A percentile compares a stretch with the other conserved stretches of the same genome.
phyloP scores from a whole-genome alignment of 2,888 invertebrate genomes.

The Xylota sylvarum region DNA sequence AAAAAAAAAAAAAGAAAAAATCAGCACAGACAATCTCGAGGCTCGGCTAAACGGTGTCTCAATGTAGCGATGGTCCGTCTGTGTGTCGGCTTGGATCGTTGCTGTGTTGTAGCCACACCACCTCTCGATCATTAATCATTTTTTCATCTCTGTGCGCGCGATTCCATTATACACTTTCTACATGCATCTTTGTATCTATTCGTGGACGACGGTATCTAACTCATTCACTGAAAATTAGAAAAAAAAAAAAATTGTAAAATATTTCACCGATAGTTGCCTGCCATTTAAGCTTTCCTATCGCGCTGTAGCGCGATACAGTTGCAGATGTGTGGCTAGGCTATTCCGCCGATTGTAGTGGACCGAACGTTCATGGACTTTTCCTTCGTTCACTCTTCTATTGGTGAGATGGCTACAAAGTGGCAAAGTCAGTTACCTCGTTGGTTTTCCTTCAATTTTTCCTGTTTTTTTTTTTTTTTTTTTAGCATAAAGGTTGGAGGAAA shows the following conservation, averaged over 20 bases:
- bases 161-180: conserved; percentile 73
- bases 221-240: conserved; percentile 50
- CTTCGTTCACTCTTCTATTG: conserved; percentile 9
- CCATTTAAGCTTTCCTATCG: conserved; percentile 51
- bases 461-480: conserved; percentile 10
- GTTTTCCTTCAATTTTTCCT: conserved; percentile 35
- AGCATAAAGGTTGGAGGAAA: conserved; percentile 58
- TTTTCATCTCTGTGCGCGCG: conserved; percentile 50
- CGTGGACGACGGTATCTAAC: conserved; percentile 23
- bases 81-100: conserved; percentile 13
- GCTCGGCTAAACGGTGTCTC: conserved; percentile 57
- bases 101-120: background rate
- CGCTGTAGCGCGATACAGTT: conserved; percentile 34
- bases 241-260: conserved; percentile 27
- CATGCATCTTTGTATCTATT: conserved; percentile 57
- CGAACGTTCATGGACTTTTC: conserved; percentile 28
- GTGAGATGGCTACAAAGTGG: conserved; percentile 43
- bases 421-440: conserved; percentile 70
- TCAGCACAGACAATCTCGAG: conserved; percentile 40
- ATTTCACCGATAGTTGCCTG: conserved; percentile 50
- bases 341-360: conserved; percentile 2
- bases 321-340: background rate
- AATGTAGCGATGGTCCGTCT: conserved; percentile 46
- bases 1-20: conserved; percentile 15
- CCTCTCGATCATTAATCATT: conserved; percentile 64